phyloP scores from a whole-genome alignment of 2,888 invertebrate genomes.

The Dendrolimus houi region DNA sequence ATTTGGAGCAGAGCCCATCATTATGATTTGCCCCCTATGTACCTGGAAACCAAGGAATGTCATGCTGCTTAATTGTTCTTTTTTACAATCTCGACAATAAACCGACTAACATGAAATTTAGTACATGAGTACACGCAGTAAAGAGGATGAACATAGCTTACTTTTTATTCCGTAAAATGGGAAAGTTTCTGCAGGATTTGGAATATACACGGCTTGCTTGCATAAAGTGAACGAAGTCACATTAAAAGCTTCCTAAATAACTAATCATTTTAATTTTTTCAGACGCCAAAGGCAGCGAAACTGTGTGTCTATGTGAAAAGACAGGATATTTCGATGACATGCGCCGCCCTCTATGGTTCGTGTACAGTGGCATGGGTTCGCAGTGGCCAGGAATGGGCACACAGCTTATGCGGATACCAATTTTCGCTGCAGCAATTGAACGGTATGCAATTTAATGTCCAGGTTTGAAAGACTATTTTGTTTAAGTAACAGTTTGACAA shows the following conservation, averaged over 20 bases:
- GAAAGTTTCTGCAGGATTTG: background rate
- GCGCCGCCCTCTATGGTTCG: conserved; percentile 78
- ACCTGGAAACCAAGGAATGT: too few species aligned
- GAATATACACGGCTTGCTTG: too few species aligned
- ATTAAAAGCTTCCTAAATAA: too few species aligned
- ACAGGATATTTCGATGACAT: conserved; percentile 36
- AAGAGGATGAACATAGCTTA: background rate
- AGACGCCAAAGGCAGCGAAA: conserved; percentile 35
- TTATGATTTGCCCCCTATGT: too few species aligned
- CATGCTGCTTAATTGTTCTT: too few species aligned
- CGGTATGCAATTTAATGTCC: conserved; percentile 22
- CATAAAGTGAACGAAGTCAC: too few species aligned
- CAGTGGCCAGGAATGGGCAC: conserved; percentile 83
- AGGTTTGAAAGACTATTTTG: too few species aligned
- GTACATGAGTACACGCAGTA: too few species aligned
- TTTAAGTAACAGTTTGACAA: too few species aligned
- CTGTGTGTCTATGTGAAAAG: conserved; percentile 31
- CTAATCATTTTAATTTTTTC: background rate
- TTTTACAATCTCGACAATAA: too few species aligned
- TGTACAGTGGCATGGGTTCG: conserved; percentile 85
- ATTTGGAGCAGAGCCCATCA: too few species aligned
- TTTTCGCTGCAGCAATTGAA: conserved; percentile 74
- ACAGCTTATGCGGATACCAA: conserved; percentile 78
- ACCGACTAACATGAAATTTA: too few species aligned
- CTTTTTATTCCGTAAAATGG: background rate